These are phyloP conservation scores for Synanthedon tipuliformis DNA, from an alignment of 2,888 invertebrate genomes.

Conservation along the genomic window DNA sequence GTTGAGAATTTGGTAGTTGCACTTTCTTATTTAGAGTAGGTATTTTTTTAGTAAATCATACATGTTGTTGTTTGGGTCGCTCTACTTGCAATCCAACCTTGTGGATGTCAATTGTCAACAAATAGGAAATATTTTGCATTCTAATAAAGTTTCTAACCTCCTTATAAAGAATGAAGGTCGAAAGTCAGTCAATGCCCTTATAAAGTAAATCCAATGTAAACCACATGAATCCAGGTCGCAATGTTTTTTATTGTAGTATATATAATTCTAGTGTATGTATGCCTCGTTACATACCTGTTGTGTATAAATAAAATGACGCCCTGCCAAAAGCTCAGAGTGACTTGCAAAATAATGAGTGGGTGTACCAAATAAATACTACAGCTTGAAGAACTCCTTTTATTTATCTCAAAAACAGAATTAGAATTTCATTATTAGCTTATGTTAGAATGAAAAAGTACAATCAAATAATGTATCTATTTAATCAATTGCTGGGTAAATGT, in stretches of 20 bases:
- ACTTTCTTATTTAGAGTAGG: too few relatives aligned
- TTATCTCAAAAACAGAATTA: conserved; percentile 66
- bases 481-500: conserved; percentile 22
- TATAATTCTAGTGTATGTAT: conserved; percentile 1
- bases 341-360: conserved; percentile 40
- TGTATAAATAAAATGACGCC: conserved; percentile 1
- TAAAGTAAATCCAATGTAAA: conserved; percentile 23
- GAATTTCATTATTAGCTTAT: conserved; percentile 62
- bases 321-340: conserved; percentile 38
- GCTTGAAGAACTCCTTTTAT: conserved; percentile 58
- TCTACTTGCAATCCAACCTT: too few relatives aligned
- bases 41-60: too few relatives aligned
- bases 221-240: conserved; percentile 7
- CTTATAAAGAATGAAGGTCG: neutral
- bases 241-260: neutral
- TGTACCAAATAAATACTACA: conserved; percentile 31
- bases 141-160: neutral
- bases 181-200: neutral
- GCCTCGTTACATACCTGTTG: neutral
- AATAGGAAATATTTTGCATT: neutral
- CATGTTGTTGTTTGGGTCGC: too few relatives aligned
- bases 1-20: too few relatives aligned
- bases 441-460: conserved; percentile 45
- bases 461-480: conserved; percentile 37
- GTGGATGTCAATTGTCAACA: too few relatives aligned